Conservation (phyloP, 2,888 invertebrate species). For the Alitta virens region DNA sequence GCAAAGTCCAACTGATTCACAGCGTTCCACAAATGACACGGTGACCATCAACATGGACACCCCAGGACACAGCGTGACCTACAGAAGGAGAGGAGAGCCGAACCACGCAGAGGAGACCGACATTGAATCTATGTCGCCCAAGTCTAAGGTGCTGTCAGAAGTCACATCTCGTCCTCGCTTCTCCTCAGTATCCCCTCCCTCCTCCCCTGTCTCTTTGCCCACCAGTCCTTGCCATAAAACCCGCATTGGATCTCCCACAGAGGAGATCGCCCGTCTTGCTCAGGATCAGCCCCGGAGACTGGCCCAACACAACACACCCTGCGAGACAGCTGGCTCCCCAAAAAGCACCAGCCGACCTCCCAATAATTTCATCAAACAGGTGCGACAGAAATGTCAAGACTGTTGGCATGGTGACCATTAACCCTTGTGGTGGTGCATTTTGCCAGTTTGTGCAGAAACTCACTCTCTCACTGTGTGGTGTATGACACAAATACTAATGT, state of each 20-base stretch:
- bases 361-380: no score
- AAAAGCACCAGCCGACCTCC: no score
- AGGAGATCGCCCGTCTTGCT: conserved; percentile 16
- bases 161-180: conserved; percentile 1
- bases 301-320: conserved; percentile 7
- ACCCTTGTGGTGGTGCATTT: no score
- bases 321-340: no score
- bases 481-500: no score
- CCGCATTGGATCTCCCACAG: conserved; percentile 12
- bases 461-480: no score
- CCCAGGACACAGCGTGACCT: conserved; percentile 15
- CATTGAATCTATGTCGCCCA: conserved; percentile 21
- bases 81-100: conserved; percentile 13
- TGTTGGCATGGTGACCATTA: no score
- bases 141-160: conserved; percentile 12
- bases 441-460: no score
- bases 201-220: background rate
- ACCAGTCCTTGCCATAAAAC: background rate
- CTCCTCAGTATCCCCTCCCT: background rate
- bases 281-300: conserved; percentile 27
- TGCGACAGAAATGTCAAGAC: no score
- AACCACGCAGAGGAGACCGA: conserved; percentile 24
- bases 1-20: conserved; percentile 44
- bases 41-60: conserved; percentile 21
- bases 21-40: conserved; percentile 8